Evolutionary conservation across 2,113 vertebrate species (phyloP).

Genomic region (Poecilia latipinna): DNA sequence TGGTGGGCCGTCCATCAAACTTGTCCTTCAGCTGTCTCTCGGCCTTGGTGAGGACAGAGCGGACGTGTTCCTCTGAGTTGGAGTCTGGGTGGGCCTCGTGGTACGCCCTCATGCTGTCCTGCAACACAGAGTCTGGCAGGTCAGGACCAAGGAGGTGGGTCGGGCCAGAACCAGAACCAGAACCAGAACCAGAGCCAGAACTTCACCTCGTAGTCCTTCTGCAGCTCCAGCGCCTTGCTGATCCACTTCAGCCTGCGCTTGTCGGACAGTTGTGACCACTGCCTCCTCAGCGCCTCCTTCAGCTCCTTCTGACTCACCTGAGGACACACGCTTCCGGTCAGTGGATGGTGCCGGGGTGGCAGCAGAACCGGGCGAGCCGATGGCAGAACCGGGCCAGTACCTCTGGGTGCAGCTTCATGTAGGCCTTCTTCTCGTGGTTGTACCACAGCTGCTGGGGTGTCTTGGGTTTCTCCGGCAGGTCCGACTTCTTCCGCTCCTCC

Average conservation of each 20-base stretch:
- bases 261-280: constrained; percentile 84
- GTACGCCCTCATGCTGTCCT: constrained; percentile 79
- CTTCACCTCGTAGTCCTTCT: constrained; percentile 82
- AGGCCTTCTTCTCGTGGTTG: constrained; percentile 85
- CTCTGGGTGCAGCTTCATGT: constrained; percentile 83
- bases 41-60: constrained; percentile 84
- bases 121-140: background rate
- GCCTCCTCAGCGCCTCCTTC: constrained; percentile 82
- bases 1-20: constrained; percentile 83
- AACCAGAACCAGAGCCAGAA: background rate
- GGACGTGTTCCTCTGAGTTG: constrained; percentile 77
- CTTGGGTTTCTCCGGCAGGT: constrained; percentile 84
- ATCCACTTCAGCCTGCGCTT: constrained; percentile 86
- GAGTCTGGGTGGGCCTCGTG: constrained; percentile 79
- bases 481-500: constrained; percentile 81
- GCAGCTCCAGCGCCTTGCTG: constrained; percentile 85
- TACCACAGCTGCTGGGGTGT: constrained; percentile 86
- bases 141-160: background rate
- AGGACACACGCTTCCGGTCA: background rate
- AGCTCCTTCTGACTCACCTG: constrained; percentile 84
- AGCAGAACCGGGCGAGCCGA: too few species aligned
- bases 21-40: constrained; percentile 86
- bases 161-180: background rate
- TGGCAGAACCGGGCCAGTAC: constrained; percentile 33
- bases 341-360: background rate